Evolutionary conservation across 92 coral and sea anemone genomes (phyloP), one percentile per base, ranked within the genome.

Genomic region (Phenganax subtilis): DNA sequence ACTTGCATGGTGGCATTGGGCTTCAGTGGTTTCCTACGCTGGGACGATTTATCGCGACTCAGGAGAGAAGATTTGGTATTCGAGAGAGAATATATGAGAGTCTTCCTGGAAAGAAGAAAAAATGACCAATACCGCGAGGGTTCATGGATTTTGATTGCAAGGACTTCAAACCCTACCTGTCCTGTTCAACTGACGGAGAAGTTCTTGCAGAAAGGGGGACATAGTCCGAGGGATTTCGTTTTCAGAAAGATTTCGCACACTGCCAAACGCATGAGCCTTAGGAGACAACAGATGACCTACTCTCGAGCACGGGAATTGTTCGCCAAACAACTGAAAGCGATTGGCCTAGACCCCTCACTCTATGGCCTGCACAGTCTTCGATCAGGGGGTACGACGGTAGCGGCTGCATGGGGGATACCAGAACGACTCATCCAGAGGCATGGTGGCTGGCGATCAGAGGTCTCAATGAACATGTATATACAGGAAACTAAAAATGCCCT

Each of bases 111-210:
- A 63, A 51, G 57, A 58, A 66, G 82, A 58, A 86, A 86, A 66
- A 86, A 86, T 31, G 88, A 81, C 76, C 88, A 85, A 69, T 85
- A 80, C 54, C 61, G 85, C 3, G 59, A 86, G 7, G 81, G 54
- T 72, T 83, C 56, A 52, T 67, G 51, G 71, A 71, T 76, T 85
- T 84, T 16, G 30, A 79, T 53, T 59, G 65, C 65, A 14, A 59
- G 65, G 27, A 60, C 80, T 53, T 54, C 54, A 16, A 59, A 59
- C 12, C 80, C 58, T 37, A 60, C 87, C 51, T 83, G 81, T 80
- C 89, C 89, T 28, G 85, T 85, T 15, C 72, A 71, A 27, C 56
- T 85, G 14, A 53, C 76, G 70, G 77, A 83, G 37, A 82, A 72
- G 80, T 86, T 87, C 55, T 63, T 87, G 74, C 44, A 47, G 70